Conservation (phyloP, 2,888 invertebrate genomes). For the Pseudococcus jackbeardsleyi region DNA sequence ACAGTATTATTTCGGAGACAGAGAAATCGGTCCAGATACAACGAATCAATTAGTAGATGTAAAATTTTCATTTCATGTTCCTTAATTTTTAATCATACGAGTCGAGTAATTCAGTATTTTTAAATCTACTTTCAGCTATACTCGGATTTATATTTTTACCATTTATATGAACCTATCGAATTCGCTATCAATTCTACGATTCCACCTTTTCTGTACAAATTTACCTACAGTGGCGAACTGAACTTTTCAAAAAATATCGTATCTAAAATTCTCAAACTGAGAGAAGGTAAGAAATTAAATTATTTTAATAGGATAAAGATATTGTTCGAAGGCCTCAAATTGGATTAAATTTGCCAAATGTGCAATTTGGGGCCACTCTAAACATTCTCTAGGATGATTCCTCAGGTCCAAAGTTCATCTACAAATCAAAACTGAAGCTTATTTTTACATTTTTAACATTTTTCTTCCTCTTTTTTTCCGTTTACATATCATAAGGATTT, state of each 20-base stretch:
- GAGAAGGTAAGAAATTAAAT: not conserved
- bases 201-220: slow-evolving; percentile 66
- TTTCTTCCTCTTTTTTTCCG: too few relatives aligned
- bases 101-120: too few relatives aligned
- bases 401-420: too few relatives aligned
- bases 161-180: slow-evolving; percentile 75
- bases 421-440: too few relatives aligned
- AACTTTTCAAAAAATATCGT: slow-evolving; percentile 60
- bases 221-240: slow-evolving; percentile 66
- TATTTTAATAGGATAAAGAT: too few relatives aligned
- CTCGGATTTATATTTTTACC: slow-evolving; percentile 81
- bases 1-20: slow-evolving; percentile 38
- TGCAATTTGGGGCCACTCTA: too few relatives aligned
- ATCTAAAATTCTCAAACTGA: not conserved
- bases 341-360: too few relatives aligned
- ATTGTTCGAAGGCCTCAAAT: too few relatives aligned
- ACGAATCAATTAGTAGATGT: slow-evolving; percentile 11
- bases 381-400: too few relatives aligned
- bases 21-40: not conserved
- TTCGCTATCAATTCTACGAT: slow-evolving; percentile 7
- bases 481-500: too few relatives aligned
- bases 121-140: slow-evolving; percentile 74
- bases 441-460: too few relatives aligned
- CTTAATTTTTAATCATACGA: not conserved
- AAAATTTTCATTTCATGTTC: not conserved